A percentile compares a stretch with the other conserved stretches of the same genome.
These are phyloP conservation scores for Strix uralensis DNA, from an alignment of 2,113 vertebrate species.

Conservation along the genomic window DNA sequence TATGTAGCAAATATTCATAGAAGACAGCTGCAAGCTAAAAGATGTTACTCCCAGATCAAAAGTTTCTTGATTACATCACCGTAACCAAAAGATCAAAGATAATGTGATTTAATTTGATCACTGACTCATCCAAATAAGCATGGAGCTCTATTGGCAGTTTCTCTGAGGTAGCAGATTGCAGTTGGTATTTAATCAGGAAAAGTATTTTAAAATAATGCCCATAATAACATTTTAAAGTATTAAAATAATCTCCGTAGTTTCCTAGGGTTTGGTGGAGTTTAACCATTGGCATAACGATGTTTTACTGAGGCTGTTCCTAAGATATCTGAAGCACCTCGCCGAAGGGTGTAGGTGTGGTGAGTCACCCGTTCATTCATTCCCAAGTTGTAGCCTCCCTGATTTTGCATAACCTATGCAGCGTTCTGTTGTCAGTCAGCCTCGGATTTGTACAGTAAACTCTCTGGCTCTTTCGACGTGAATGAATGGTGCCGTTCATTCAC, in stretches of 20 bases:
- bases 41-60: conserved; percentile 49
- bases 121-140: conserved; percentile 48
- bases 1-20: conserved; percentile 33
- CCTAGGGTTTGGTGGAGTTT: not conserved
- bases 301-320: not conserved
- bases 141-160: conserved; percentile 35
- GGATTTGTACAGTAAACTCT: not conserved
- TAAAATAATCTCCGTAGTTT: conserved; percentile 14
- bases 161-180: conserved; percentile 53
- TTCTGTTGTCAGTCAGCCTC: conserved; percentile 25
- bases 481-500: conserved; percentile 40
- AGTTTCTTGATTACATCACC: conserved; percentile 59
- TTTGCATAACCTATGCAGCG: conserved; percentile 2
- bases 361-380: conserved; percentile 53
- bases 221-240: conserved; percentile 8
- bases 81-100: conserved; percentile 60
- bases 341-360: conserved; percentile 49
- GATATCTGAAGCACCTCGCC: not conserved
- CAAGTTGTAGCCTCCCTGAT: not conserved
- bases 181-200: conserved; percentile 42
- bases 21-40: conserved; percentile 60
- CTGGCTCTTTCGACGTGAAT: conserved; percentile 1
- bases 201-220: conserved; percentile 50
- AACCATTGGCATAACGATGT: not conserved
- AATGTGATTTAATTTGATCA: conserved; percentile 61